A percentile compares a stretch with the other conserved stretches of the same genome.
Evolutionary conservation across 1,140 invertebrate species (phyloP).

Genomic region (Forficula auricularia): DNA sequence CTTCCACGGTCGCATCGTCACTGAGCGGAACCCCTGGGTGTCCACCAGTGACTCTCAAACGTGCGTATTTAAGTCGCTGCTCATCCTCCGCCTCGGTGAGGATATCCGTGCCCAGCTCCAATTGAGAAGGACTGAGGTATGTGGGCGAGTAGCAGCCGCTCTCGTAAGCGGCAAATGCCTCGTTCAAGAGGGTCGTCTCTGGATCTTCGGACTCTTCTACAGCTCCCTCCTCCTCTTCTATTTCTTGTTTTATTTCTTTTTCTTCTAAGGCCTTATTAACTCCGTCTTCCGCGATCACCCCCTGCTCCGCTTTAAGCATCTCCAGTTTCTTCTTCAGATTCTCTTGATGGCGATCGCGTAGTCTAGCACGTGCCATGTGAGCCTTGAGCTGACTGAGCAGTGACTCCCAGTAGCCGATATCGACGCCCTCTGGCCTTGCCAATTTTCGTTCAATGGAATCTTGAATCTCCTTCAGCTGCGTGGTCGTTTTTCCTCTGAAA

Average conservation of each 20-base stretch:
- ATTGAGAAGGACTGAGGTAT: conserved; percentile 41
- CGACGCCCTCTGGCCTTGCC: conserved; percentile 68
- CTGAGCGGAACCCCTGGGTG: too few species aligned
- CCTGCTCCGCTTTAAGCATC: conserved; percentile 76
- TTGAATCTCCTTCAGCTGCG: conserved; percentile 67
- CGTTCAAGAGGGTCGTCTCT: conserved; percentile 28
- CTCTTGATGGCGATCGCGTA: conserved; percentile 82
- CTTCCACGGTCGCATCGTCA: too few species aligned
- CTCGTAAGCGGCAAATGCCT: conserved; percentile 54
- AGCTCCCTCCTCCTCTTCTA: conserved; percentile 19
- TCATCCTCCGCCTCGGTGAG: conserved; percentile 61
- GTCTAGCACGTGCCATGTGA: conserved; percentile 80
- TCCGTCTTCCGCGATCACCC: conserved; percentile 29
- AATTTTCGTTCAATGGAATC: conserved; percentile 80
- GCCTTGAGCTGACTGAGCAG: conserved; percentile 84
- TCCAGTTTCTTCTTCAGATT: conserved; percentile 78
- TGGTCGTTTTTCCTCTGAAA: conserved; percentile 86
- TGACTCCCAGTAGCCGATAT: conserved; percentile 95
- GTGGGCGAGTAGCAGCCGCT: conserved; percentile 68
- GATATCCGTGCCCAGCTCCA: conserved; percentile 71
- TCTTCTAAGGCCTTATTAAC: too few species aligned
- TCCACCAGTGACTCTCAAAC: conserved; percentile 32
- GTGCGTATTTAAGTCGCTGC: conserved; percentile 53
- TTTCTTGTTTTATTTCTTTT: conserved; percentile 20
- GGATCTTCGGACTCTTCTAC: conserved; percentile 11